Evolutionary conservation across 2,113 vertebrate species (phyloP).

Genomic region (Menidia beryllina): DNA sequence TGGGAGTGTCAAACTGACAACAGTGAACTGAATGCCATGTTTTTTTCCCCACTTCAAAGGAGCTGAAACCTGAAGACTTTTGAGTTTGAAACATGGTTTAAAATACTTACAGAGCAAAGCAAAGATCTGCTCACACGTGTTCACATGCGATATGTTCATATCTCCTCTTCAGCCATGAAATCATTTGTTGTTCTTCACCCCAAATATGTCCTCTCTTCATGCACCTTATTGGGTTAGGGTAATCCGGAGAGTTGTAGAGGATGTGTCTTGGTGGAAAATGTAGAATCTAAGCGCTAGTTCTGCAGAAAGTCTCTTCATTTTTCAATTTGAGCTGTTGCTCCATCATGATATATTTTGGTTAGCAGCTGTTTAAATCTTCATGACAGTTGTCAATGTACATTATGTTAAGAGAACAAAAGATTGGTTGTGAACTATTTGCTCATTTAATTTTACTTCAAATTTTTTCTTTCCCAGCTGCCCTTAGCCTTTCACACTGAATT

Average conservation of each 20-base stretch:
- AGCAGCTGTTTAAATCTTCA: slow-evolving; percentile 10
- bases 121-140: slow-evolving; percentile 12
- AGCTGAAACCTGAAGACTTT: slow-evolving; percentile 22
- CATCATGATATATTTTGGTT: slow-evolving; percentile 18
- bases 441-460: slow-evolving; percentile 12
- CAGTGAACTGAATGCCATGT: not conserved
- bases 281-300: slow-evolving; percentile 4
- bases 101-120: slow-evolving; percentile 2
- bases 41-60: slow-evolving; percentile 25
- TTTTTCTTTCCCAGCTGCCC: not conserved
- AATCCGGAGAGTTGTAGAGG: slow-evolving; percentile 53
- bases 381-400: slow-evolving; percentile 24
- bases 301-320: not conserved
- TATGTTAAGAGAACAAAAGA: slow-evolving; percentile 33
- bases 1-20: slow-evolving; percentile 6
- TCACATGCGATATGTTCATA: slow-evolving; percentile 8
- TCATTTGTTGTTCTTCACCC: too few species aligned
- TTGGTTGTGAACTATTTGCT: slow-evolving; percentile 26
- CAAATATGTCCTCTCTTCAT: slow-evolving; percentile 58
- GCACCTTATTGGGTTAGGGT: slow-evolving; percentile 74
- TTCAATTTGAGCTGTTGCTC: slow-evolving; percentile 2
- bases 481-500: slow-evolving; percentile 46
- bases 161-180: too few species aligned
- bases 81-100: slow-evolving; percentile 9
- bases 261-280: slow-evolving; percentile 42